A percentile compares a stretch with the other conserved stretches of the same genome.
These are phyloP conservation scores for Priocnemis perturbator DNA, from an alignment of 2,888 invertebrate species.

Conservation along the genomic window DNA sequence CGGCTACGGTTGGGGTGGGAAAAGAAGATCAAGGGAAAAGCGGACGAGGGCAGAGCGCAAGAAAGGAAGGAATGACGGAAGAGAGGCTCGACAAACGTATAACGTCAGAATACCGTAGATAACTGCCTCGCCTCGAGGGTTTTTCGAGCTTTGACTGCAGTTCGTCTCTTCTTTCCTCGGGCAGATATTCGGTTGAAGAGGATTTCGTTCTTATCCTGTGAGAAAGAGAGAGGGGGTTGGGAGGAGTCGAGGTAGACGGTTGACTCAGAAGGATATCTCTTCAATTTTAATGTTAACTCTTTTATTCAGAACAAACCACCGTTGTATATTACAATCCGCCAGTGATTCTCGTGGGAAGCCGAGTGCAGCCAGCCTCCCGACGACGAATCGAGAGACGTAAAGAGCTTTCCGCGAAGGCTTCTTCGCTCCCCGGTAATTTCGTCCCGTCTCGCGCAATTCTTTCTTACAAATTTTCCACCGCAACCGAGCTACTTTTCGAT, in stretches of 20 bases:
- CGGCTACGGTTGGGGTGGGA: background rate
- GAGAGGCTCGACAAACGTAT: conserved; percentile 8
- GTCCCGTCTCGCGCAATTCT: too few relatives aligned
- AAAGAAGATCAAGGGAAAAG: background rate
- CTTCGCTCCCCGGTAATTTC: too few relatives aligned
- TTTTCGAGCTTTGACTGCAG: conserved; percentile 16
- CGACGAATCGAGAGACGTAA: too few relatives aligned
- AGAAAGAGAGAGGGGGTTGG: conserved; percentile 11
- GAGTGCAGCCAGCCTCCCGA: too few relatives aligned
- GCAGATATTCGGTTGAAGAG: conserved; percentile 8
- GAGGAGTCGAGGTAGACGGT: background rate
- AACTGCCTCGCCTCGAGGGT: conserved; percentile 13
- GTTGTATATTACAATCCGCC: too few relatives aligned
- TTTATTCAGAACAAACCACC: too few relatives aligned
- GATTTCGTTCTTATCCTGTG: conserved; percentile 27
- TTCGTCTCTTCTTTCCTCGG: background rate
- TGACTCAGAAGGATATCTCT: too few relatives aligned
- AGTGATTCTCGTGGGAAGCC: too few relatives aligned
- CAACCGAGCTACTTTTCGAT: too few relatives aligned
- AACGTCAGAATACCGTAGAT: conserved; percentile 10
- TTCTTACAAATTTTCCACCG: too few relatives aligned
- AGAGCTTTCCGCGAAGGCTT: too few relatives aligned
- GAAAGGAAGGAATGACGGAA: background rate
- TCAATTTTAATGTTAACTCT: too few relatives aligned
- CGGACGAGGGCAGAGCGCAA: background rate